Percentiles rank a stretch among this genome's conserved stretches.
Evolutionary conservation across 2,797 vertebrate genomes (phyloP).

Genomic region (Malacoctenus gilli): DNA sequence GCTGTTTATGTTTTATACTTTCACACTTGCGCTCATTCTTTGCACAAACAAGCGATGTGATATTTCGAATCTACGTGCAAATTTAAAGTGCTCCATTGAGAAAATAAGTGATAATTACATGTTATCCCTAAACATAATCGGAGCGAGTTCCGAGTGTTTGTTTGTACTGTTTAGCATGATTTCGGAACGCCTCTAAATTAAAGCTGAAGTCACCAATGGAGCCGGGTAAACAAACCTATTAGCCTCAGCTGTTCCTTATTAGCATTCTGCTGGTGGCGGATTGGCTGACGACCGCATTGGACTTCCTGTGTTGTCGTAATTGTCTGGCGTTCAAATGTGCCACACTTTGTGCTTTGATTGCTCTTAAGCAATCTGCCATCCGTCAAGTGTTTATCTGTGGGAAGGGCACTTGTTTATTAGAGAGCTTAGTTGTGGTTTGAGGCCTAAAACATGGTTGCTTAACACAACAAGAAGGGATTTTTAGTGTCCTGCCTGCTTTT

Average conservation of each 20-base stretch:
- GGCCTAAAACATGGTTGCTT: neutral
- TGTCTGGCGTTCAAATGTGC: neutral
- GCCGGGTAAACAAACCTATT: constrained; percentile 26
- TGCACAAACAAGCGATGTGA: constrained; percentile 3
- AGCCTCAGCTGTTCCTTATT: constrained; percentile 14
- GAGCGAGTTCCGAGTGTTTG: neutral
- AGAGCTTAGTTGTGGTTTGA: constrained; percentile 7
- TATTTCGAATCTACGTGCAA: constrained; percentile 35
- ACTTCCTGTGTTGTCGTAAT: constrained; percentile 4
- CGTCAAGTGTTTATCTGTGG: neutral
- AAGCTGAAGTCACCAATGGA: neutral
- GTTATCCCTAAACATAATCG: too few species aligned
- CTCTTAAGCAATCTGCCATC: constrained; percentile 2
- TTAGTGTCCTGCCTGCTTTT: neutral
- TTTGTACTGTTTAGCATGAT: neutral
- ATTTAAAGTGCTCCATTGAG: constrained; percentile 22
- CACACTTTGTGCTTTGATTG: constrained; percentile 5
- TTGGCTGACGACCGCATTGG: constrained; percentile 1
- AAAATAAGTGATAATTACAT: constrained; percentile 3
- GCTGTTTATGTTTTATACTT: constrained; percentile 7
- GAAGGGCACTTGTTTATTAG: constrained; percentile 4
- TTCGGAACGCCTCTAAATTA: constrained; percentile 11
- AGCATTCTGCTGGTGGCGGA: constrained; percentile 6
- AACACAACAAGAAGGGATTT: neutral
- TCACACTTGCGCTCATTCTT: constrained; percentile 11